Conservation (phyloP, 2,113 vertebrate species). For the Xiphophorus couchianus region DNA sequence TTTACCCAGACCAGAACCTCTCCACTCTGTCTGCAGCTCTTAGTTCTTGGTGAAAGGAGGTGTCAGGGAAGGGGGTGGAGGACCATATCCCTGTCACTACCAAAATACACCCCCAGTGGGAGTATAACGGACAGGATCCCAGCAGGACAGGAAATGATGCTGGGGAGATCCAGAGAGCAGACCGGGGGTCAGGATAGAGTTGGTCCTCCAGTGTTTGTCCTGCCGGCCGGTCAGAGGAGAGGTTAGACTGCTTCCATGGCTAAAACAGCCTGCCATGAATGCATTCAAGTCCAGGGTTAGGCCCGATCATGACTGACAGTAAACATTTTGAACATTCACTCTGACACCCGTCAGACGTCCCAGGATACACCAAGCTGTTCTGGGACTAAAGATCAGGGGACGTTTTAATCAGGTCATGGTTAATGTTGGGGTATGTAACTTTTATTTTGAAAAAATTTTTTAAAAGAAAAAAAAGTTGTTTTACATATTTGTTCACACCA, state of each 20-base stretch:
- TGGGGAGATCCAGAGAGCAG: constrained; percentile 63
- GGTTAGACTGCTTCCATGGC: constrained; percentile 21
- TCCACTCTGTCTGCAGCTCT: constrained; percentile 70
- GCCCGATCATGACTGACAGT: constrained; percentile 57
- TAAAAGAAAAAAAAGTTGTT: too few relatives aligned
- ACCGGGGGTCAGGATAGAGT: constrained; percentile 53
- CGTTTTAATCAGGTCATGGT: too few relatives aligned
- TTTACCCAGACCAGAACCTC: constrained; percentile 63
- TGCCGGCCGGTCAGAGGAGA: constrained; percentile 29
- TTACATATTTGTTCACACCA: too few relatives aligned
- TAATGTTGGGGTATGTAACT: too few relatives aligned
- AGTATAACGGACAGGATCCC: constrained; percentile 72
- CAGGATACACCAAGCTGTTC: too few relatives aligned
- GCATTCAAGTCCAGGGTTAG: constrained; percentile 41
- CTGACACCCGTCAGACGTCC: too few relatives aligned
- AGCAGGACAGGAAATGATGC: constrained; percentile 73
- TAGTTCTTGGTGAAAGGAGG: constrained; percentile 59
- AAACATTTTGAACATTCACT: too few relatives aligned
- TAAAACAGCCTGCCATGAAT: too few relatives aligned
- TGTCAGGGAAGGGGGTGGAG: constrained; percentile 38
- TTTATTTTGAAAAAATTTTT: too few relatives aligned
- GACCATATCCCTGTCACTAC: constrained; percentile 79
- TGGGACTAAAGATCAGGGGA: too few relatives aligned
- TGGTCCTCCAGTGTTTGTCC: constrained; percentile 55
- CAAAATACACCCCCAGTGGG: constrained; percentile 75